Conservation (phyloP, 2,888 invertebrate genomes). For the Ernsta delagoae region DNA sequence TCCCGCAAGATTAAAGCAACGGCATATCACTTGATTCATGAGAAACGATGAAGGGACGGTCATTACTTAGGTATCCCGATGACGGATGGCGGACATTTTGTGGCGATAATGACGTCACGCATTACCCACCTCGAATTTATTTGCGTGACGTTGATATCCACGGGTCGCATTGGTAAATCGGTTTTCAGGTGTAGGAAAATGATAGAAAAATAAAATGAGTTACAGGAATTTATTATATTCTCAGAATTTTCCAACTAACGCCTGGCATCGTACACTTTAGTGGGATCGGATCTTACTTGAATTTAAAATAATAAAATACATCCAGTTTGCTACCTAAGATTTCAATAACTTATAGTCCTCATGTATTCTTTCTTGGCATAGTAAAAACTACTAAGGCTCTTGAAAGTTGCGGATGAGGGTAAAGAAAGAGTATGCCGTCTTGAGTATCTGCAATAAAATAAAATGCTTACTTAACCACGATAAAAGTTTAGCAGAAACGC, state of each 20-base stretch:
- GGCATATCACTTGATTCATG: neutral
- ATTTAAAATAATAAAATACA: too few species aligned
- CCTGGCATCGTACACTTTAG: too few species aligned
- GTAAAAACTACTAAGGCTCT: constrained; percentile 27
- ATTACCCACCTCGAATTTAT: constrained; percentile 48
- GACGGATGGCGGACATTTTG: constrained; percentile 42
- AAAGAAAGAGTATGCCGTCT: constrained; percentile 71
- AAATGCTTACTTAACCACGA: too few species aligned
- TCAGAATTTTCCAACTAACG: too few species aligned
- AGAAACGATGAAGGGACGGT: neutral
- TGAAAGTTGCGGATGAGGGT: constrained; percentile 61
- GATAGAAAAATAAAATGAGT: too few species aligned
- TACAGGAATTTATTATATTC: too few species aligned
- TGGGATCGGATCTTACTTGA: too few species aligned
- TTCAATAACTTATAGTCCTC: too few species aligned
- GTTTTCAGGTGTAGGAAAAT: too few species aligned
- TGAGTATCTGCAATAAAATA: constrained; percentile 62
- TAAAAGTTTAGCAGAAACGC: too few species aligned
- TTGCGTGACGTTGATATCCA: neutral
- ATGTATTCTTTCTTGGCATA: too few species aligned
- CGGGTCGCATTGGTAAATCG: neutral
- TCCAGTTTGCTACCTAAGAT: neutral
- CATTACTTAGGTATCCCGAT: constrained; percentile 18
- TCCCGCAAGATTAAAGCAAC: neutral
- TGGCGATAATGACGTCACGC: constrained; percentile 60